Evolutionary conservation across 2,113 vertebrate genomes (phyloP), one percentile per base, ranked within the genome.

Genomic region (Leptocoma aspasia): DNA sequence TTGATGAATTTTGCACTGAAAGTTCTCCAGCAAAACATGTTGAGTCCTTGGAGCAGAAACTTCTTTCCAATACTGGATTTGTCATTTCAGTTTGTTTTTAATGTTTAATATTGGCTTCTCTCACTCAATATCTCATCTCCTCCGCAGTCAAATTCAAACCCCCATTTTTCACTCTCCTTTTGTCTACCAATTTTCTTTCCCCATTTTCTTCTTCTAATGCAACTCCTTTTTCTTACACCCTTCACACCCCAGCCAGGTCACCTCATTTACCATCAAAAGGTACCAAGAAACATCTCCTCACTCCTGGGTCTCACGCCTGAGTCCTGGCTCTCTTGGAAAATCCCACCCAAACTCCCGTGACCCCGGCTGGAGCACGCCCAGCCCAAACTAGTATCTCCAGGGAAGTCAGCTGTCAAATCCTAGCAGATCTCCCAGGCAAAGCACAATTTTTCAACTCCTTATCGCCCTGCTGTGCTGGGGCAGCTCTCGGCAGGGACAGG

Each of bases 321-420:
- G 16, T 10, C 69, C 59, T 52, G 1, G 0, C 15, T 65, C 42
- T 60, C 56, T 49, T 45, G 16, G 57, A 76, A 92, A 91, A 63
- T 56, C 78, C 70, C 45, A 27, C 52, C 23, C 4, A 2, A 73
- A 52, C 54, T 77, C 68, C 82, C 0, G 0, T 1, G 19, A 72
- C 59, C 65, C 37, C 0, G 0, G 61, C 41, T 94, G 94, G 80
- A 95, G 77, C 53, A 27, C 63, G 27, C 92, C 78, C 94, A 93
- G 68, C 30, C 21, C 50, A 70, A 76, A 86, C 76, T 76, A 94
- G 41, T 47, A 68, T 90, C 92, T 83, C 82, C 79, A 81, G 92
- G 92, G 90, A 95, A 96, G 72, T 47, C 35, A 92, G 90, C 92
- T 82, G 92, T 86, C 94, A 95, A 97, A 90, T 24, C 89, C 80